Evolutionary conservation across 92 coral and sea anemone species (phyloP).

Genomic region (Pocillopora meandrina): DNA sequence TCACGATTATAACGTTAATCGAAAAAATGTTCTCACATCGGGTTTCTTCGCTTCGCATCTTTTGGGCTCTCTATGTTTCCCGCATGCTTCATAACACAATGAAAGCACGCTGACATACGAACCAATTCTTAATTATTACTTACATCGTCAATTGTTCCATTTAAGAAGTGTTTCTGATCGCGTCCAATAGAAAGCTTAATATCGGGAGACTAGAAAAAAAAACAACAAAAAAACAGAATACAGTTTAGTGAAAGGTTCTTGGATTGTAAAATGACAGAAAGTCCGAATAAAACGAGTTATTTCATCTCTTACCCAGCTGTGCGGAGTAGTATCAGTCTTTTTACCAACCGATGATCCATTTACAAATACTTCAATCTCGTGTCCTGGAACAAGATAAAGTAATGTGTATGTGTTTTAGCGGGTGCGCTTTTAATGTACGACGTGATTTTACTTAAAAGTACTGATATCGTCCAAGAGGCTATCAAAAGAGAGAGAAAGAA

Average conservation of each 20-base stretch:
- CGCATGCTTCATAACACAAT: no score
- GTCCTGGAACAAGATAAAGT: constrained; percentile 50
- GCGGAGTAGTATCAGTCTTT: constrained; percentile 56
- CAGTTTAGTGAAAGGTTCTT: no score
- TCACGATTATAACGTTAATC: no score
- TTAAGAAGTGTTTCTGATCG: constrained; percentile 63
- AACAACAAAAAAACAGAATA: background rate
- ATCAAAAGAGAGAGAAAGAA: background rate
- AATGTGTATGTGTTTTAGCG: background rate
- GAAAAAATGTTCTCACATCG: no score
- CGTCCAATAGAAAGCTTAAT: constrained; percentile 70
- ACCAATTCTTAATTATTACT: constrained; percentile 21
- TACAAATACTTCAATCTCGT: constrained; percentile 79
- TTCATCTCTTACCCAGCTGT: constrained; percentile 66
- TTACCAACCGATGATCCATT: constrained; percentile 84
- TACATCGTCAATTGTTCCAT: constrained; percentile 92
- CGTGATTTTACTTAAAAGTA: no score
- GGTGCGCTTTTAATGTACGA: background rate
- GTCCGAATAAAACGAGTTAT: background rate
- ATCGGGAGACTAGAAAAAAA: constrained; percentile 49
- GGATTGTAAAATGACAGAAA: no score
- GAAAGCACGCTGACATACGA: no score
- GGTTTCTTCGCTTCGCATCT: no score
- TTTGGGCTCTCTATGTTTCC: no score
- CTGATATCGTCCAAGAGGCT: no score